phyloP scores from a whole-genome alignment of 2,888 invertebrate genomes.

The Chrysolina haemoptera region DNA sequence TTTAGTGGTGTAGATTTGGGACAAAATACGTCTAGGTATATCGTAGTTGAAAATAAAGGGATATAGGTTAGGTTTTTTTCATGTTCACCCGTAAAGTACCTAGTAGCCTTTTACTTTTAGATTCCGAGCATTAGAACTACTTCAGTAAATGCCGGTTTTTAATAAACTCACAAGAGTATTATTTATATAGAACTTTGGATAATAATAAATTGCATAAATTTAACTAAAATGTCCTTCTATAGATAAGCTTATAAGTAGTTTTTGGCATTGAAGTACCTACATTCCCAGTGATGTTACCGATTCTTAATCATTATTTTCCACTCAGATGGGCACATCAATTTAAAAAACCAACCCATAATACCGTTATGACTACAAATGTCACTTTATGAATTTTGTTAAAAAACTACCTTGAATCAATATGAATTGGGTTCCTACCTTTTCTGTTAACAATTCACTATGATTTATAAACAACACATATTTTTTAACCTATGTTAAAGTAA shows the following conservation, averaged over 20 bases:
- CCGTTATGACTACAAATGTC: conserved; percentile 10
- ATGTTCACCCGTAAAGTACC: no score
- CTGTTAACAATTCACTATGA: not conserved
- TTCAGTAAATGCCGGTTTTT: no score
- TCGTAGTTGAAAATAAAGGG: not conserved
- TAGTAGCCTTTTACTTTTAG: no score
- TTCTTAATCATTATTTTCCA: no score
- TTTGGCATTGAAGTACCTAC: no score
- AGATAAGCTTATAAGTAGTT: no score
- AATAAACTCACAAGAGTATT: no score
- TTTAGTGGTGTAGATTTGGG: not conserved
- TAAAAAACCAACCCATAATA: conserved; percentile 2
- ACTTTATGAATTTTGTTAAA: not conserved
- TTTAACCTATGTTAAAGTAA: not conserved
- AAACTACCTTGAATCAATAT: not conserved
- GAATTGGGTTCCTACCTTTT: conserved; percentile 7
- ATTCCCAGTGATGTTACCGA: no score
- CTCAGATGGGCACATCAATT: not conserved
- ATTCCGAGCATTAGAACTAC: no score
- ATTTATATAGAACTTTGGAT: no score
- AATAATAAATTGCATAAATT: no score
- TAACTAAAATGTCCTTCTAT: no score
- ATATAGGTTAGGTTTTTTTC: not conserved
- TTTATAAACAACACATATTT: not conserved
- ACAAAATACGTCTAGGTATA: not conserved